A percentile compares a stretch with the other conserved stretches of the same genome.
Conservation (phyloP, 2,113 vertebrate species). For the Semicossyphus pulcher region DNA sequence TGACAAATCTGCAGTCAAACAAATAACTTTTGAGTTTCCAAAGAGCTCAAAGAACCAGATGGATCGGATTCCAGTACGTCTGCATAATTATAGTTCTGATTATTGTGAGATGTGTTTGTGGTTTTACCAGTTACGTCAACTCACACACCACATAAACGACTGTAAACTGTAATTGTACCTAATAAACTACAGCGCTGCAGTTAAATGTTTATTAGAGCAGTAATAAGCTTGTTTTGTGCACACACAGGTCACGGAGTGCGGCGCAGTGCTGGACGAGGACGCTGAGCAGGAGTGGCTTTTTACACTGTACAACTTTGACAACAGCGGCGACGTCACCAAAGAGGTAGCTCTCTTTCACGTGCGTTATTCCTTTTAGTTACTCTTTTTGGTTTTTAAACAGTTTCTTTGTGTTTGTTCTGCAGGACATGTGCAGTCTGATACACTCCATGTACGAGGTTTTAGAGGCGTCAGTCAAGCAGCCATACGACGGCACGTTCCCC, state of each 20-base stretch:
- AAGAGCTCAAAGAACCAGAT: constrained; percentile 27
- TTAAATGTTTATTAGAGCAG: not conserved
- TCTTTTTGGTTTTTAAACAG: not conserved
- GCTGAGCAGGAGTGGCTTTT: constrained; percentile 93
- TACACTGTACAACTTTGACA: constrained; percentile 92
- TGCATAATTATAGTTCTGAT: not conserved
- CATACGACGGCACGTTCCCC: constrained; percentile 84
- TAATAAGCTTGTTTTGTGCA: not conserved
- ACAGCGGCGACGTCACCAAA: constrained; percentile 89
- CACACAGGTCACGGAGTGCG: constrained; percentile 86
- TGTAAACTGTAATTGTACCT: not conserved
- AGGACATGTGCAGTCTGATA: constrained; percentile 93
- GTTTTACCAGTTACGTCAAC: not conserved
- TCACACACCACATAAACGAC: not conserved
- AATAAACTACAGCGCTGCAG: not conserved
- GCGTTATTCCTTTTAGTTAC: not conserved
- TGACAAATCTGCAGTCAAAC: not conserved
- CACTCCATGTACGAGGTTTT: constrained; percentile 92
- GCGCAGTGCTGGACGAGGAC: constrained; percentile 83
- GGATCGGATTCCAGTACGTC: not conserved
- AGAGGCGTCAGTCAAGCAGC: constrained; percentile 89
- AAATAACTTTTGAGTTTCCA: not conserved
- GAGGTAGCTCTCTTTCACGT: constrained; percentile 80
- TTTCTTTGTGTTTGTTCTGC: constrained; percentile 41
- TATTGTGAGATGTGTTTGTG: not conserved